Base-by-base conservation (phyloP, 1,140 invertebrate species). In the Scylla paramamosain region DNA sequence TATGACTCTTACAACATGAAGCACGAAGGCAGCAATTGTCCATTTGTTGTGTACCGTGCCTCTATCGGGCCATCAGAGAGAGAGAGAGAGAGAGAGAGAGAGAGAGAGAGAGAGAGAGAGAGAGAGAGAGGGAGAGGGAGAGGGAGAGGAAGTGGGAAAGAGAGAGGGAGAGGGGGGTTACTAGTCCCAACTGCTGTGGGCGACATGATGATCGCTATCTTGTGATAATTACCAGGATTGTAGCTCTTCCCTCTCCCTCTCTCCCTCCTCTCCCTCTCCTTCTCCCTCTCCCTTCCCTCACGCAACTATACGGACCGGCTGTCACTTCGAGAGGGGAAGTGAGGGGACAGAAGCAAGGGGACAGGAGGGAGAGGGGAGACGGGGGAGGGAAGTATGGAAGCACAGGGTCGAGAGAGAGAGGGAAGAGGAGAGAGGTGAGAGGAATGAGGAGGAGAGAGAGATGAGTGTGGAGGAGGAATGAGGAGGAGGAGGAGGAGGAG, bases 221-320 rank as follows among this genome's bases (percentile, higher is more conserved):
- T n/a, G 16, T 83, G 46, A 83, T 39, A 92, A 92, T 92, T 92
- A 82, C 91, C 77, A 83, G 48, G 91, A 83, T 92, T 92, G 59
- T 31, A 83, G n/a, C 14, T 45, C 91, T 20, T 12, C 88, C 45
- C 45, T 20, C 45, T 32, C 48, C 88, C 87, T 90, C 32, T 48
- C 45, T 46, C 32, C 48, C 39, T 16, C 28, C 39, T 32, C 29
- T n/a, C 20, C 87, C 87, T 48, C 46, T 88, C 20, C 6, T 25
- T 88, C 87, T 46, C 87, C 48, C 45, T 90, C 88, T 48, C 39
- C 67, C 25, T n/a, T n/a, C 67, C 67, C 67, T 77, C 67, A 77
- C 67, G 67, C 67, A 77, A 77, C 67, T n/a, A 39, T 39, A 25
- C 67, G 67, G 20, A 77, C 67, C 67, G 16, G 67, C 67, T 77